phyloP scores from a whole-genome alignment of 2,113 vertebrate species.

The Zosterops lateralis region DNA sequence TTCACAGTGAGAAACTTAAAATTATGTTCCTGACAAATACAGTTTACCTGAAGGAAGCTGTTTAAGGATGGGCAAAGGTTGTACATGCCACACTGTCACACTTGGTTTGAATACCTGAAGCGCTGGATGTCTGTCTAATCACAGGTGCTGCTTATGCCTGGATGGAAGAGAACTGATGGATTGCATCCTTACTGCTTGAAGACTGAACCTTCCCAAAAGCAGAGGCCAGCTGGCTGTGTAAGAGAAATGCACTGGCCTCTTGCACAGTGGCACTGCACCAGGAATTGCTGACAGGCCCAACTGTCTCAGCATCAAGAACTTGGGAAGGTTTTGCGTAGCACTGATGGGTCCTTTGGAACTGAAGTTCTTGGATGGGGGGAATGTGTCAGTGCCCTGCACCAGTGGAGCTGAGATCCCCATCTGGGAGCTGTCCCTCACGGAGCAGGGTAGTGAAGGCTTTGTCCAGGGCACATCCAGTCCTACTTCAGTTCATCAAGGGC shows the following conservation, averaged over 20 bases:
- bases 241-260: not conserved
- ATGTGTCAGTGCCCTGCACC: not conserved
- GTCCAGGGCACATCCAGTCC: not conserved
- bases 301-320: not conserved
- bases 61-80: not conserved
- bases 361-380: not conserved
- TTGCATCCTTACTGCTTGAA: not conserved
- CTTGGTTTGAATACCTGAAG: not conserved
- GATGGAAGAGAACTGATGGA: not conserved
- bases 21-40: not conserved
- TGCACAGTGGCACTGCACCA: rapidly evolving
- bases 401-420: rapidly evolving
- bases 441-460: rapidly evolving
- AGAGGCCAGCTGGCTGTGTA: not conserved
- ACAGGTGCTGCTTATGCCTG: not conserved
- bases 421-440: rapidly evolving
- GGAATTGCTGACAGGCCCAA: not conserved
- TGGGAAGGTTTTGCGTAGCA: not conserved
- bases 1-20: not conserved
- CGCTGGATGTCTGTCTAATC: not conserved
- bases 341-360: not conserved
- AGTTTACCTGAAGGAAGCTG: not conserved
- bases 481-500: not conserved
- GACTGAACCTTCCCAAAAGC: not conserved
- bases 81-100: rapidly evolving